Evolutionary conservation across 2,113 vertebrate genomes (phyloP).

Genomic region (Podocnemis expansa): DNA sequence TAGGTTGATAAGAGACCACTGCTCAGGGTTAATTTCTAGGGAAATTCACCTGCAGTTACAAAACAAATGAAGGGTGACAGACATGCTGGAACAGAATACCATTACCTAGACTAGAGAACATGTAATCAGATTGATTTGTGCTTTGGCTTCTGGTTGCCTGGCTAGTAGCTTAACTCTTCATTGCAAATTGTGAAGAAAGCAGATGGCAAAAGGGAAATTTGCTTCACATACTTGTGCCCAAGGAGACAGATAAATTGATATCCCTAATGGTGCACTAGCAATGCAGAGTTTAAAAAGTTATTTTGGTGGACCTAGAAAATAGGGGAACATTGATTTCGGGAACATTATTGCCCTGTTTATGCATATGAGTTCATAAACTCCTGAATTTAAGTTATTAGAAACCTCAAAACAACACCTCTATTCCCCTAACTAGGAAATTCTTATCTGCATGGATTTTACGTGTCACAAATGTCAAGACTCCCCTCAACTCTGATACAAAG

Average conservation of each 20-base stretch:
- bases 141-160: neutral
- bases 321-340: neutral
- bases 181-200: neutral
- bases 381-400: neutral
- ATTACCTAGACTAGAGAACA: accelerated
- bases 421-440: neutral
- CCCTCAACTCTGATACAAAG: neutral
- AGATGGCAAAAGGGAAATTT: conserved; percentile 11
- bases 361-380: neutral
- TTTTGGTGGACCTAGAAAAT: neutral
- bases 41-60: neutral
- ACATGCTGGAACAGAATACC: neutral
- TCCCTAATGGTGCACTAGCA: neutral
- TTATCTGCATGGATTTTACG: neutral
- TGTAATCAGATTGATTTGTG: neutral
- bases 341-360: neutral
- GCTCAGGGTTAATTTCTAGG: neutral
- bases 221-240: neutral
- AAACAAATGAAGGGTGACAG: neutral
- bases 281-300: neutral
- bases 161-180: neutral
- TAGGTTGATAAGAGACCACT: neutral
- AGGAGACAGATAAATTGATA: neutral
- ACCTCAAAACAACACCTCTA: neutral
- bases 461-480: neutral